A percentile compares a stretch with the other conserved stretches of the same genome.
Conservation (phyloP, 1,140 invertebrate species). For the Streblospio benedicti region DNA sequence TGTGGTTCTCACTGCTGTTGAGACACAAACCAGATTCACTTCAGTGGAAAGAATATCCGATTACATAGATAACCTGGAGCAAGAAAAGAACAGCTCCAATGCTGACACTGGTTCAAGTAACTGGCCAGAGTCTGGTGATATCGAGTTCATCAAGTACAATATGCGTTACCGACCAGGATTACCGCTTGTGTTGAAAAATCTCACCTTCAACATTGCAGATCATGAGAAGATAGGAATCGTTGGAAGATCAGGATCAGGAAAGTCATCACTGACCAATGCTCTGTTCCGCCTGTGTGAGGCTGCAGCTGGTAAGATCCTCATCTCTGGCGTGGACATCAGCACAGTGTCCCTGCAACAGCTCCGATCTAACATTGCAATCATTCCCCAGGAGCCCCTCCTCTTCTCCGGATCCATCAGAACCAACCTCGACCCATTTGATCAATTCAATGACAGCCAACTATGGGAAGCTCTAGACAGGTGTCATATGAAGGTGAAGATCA, state of each 20-base stretch:
- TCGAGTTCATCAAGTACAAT: conserved; percentile 64
- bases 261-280: conserved; percentile 66
- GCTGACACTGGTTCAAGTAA: too few relatives aligned
- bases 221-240: conserved; percentile 63
- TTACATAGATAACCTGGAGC: too few relatives aligned
- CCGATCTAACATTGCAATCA: conserved; percentile 70
- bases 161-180: conserved; percentile 70
- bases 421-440: conserved; percentile 54
- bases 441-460: conserved; percentile 54
- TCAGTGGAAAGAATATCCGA: too few relatives aligned
- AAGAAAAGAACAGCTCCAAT: too few relatives aligned
- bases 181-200: conserved; percentile 69
- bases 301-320: conserved; percentile 51
- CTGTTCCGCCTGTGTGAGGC: conserved; percentile 52
- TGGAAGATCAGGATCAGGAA: conserved; percentile 77
- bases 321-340: conserved; percentile 61
- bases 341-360: conserved; percentile 61
- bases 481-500: conserved; percentile 40
- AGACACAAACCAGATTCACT: too few relatives aligned
- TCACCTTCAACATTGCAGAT: too few relatives aligned
- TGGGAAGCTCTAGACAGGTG: conserved; percentile 69
- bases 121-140: conserved; percentile 67
- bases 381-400: conserved; percentile 63
- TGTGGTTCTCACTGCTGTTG: conserved; percentile 36
- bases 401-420: conserved; percentile 54